These are phyloP conservation scores for Chionis minor DNA, from an alignment of 2,113 vertebrate genomes.

Conservation along the genomic window DNA sequence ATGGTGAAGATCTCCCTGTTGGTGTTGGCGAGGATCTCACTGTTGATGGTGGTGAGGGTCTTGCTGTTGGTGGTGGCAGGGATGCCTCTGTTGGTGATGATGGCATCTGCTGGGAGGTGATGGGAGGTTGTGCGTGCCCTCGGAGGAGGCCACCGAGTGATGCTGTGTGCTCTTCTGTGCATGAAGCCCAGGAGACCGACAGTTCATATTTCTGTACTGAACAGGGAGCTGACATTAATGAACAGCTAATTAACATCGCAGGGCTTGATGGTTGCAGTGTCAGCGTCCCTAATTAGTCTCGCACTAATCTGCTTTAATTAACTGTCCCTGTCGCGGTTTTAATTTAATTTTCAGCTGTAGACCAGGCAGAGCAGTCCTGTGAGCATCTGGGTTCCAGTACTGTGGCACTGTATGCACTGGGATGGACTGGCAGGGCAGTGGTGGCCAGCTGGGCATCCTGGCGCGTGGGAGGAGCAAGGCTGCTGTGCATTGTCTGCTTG, in stretches of 20 bases:
- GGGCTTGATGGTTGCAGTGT: slow-evolving; percentile 78
- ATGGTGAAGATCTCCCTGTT: background rate
- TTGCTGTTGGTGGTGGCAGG: background rate
- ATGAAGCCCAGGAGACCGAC: slow-evolving; percentile 40
- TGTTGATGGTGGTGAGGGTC: background rate
- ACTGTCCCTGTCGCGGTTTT: slow-evolving; percentile 78
- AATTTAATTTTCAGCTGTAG: slow-evolving; percentile 81
- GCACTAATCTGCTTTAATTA: slow-evolving; percentile 83
- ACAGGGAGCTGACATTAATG: slow-evolving; percentile 77
- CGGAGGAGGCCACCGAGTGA: background rate
- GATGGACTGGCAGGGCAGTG: background rate
- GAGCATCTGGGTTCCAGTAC: slow-evolving; percentile 29
- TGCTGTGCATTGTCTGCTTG: background rate
- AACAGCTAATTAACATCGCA: slow-evolving; percentile 82
- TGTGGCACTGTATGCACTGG: background rate
- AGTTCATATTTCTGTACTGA: slow-evolving; percentile 68
- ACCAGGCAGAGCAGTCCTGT: slow-evolving; percentile 35
- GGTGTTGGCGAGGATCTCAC: background rate
- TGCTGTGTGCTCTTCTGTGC: background rate
- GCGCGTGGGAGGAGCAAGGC: background rate
- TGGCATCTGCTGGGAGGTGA: background rate
- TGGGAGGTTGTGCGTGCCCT: background rate
- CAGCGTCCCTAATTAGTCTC: slow-evolving; percentile 80
- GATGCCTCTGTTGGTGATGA: background rate
- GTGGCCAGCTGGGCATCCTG: background rate